Percentiles rank a stretch among this genome's conserved stretches.
These are phyloP conservation scores for Falcaria lacertinaria DNA, from an alignment of 2,888 invertebrate genomes.

Conservation along the genomic window DNA sequence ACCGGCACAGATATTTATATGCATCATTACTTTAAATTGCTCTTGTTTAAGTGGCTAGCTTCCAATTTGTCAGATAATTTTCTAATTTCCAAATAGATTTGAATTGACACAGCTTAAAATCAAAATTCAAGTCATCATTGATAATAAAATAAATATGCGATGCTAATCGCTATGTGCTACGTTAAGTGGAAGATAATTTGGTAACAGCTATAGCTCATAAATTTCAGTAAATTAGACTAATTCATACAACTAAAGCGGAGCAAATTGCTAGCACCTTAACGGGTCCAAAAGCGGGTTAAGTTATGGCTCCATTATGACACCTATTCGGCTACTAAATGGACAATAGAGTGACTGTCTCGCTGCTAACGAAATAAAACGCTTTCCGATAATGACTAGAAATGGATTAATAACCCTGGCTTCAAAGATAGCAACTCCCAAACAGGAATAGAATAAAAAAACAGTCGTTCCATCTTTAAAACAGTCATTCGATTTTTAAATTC, in stretches of 20 bases:
- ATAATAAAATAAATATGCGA: neutral
- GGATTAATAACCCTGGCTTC: slow-evolving; percentile 57
- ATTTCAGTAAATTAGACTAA: neutral
- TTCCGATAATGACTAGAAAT: slow-evolving; percentile 58
- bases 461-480: slow-evolving; percentile 34
- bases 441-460: slow-evolving; percentile 20
- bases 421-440: slow-evolving; percentile 26
- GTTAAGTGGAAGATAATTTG: neutral
- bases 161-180: neutral
- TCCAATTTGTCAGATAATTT: too few species aligned
- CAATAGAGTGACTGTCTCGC: slow-evolving; percentile 33
- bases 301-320: slow-evolving; percentile 36
- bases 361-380: slow-evolving; percentile 51
- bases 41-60: too few species aligned
- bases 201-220: neutral
- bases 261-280: neutral
- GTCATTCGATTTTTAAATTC: slow-evolving; percentile 48
- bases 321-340: slow-evolving; percentile 35
- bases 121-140: too few species aligned
- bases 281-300: neutral
- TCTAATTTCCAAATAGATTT: too few species aligned
- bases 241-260: neutral
- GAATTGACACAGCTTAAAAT: too few species aligned
- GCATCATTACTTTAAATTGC: too few species aligned
- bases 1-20: too few species aligned